Percentiles rank a stretch among this genome's conserved stretches.
These are phyloP conservation scores for Scaptomyza tumidula DNA, from an alignment of 2,888 invertebrate genomes.

Conservation along the genomic window DNA sequence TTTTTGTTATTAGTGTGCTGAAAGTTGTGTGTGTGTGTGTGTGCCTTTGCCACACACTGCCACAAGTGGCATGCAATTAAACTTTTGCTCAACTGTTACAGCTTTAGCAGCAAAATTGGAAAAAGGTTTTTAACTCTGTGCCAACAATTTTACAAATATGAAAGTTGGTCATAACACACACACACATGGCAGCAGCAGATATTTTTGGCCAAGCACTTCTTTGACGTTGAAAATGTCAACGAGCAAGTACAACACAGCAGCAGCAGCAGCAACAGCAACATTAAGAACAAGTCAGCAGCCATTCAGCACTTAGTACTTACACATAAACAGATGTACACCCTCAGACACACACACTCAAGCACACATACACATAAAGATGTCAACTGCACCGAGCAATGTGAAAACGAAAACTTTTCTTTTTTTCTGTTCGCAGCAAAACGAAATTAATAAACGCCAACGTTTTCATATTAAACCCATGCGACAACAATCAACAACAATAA, in stretches of 20 bases:
- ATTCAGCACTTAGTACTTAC: conserved; percentile 5
- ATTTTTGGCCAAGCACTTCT: conserved; percentile 59
- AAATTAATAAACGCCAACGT: conserved; percentile 75
- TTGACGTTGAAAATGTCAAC: conserved; percentile 71
- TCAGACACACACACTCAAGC: conserved; percentile 2
- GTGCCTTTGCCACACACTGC: conserved; percentile 13
- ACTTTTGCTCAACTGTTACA: conserved; percentile 51
- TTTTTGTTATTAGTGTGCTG: conserved; percentile 23
- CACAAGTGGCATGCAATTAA: conserved; percentile 55
- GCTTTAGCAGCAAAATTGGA: conserved; percentile 43
- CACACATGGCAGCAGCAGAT: conserved; percentile 46
- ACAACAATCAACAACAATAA: conserved; percentile 45
- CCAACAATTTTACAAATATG: conserved; percentile 51
- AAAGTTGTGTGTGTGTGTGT: conserved; percentile 1
- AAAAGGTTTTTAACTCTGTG: conserved; percentile 42
- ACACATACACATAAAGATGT: conserved; percentile 66
- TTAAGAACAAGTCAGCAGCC: conserved; percentile 27
- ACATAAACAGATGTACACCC: conserved; percentile 5
- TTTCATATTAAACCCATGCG: conserved; percentile 68
- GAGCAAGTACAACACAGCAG: conserved; percentile 37
- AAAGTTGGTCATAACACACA: conserved; percentile 36
- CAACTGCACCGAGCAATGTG: conserved; percentile 74
- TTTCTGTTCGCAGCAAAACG: conserved; percentile 54
- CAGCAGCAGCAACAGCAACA: conserved; percentile 19
- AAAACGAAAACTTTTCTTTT: conserved; percentile 58